Evolutionary conservation across 2,888 invertebrate genomes (phyloP), one percentile per base, ranked within the genome.

Genomic region (Lypha dubia): DNA sequence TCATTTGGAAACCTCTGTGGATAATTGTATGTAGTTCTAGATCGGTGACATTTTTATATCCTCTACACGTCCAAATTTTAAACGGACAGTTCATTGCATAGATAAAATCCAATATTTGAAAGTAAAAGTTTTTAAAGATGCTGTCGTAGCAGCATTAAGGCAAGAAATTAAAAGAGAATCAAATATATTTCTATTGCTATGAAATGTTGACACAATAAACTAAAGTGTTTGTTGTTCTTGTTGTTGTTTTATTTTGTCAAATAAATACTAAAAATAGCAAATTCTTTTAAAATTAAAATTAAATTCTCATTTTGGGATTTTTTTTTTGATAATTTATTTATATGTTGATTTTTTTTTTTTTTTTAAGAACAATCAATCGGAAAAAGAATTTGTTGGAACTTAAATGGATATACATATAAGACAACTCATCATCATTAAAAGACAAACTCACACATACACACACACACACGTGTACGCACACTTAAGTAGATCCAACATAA

Each of bases 251-350:
- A 58, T 53, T 44, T 22, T 62, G 68, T 73, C 73, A 83, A 79
- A 35, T 67, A 73, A 70, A 74, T 65, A 68, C 68, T 79, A 79
- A 74, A 83, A 83, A 74, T 83, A 83, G 58, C 74, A 68, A 38
- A 49, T 60, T 38, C 58, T 41, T 46, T 22, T 6, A 22, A 67
- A 56, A 58, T 9, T 8, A 68, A 79, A 79, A 62, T 70, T 22
- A 58, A 83, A 75, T 56, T 53, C 53, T 9, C 15, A 8, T 63
- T 44, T 53, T 32, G 24, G n/a, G 5, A 11, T 11, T 53, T 7
- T 28, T 9, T n/a, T 11, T 53, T 7, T n/a, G n/a, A n/a, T n/a
- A n/a, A n/a, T n/a, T n/a, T n/a, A n/a, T n/a, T n/a, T n/a, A n/a
- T n/a, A n/a, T n/a, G n/a, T n/a, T n/a, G n/a, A n/a, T n/a, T n/a